Evolutionary conservation across 2,113 vertebrate genomes (phyloP).

Genomic region (Lophochroa leadbeateri): DNA sequence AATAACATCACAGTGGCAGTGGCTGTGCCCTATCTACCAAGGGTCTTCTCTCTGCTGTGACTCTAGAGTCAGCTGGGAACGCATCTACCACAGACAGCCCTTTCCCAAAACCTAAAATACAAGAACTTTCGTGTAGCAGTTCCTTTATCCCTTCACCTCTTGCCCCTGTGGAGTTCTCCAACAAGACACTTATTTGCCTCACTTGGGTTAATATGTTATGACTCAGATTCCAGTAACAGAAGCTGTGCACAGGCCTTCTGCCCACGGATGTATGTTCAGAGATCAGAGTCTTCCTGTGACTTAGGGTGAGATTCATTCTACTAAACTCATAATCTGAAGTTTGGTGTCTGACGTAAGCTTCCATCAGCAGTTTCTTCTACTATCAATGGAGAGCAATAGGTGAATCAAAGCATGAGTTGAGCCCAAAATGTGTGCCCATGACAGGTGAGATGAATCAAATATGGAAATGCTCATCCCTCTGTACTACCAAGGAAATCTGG

Average conservation of each 20-base stretch:
- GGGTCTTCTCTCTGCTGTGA: neutral
- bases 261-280: neutral
- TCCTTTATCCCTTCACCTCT: neutral
- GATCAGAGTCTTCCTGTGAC: neutral
- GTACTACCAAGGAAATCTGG: neutral
- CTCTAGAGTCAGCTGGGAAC: neutral
- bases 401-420: neutral
- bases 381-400: neutral
- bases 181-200: neutral
- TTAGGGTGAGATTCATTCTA: neutral
- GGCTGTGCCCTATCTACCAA: neutral
- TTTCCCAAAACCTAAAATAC: neutral
- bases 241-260: neutral
- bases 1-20: neutral
- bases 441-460: neutral
- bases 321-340: neutral
- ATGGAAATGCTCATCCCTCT: neutral
- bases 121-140: neutral
- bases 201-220: neutral
- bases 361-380: neutral
- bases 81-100: neutral
- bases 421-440: neutral
- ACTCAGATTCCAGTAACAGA: neutral
- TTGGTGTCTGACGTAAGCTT: neutral
- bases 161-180: neutral